phyloP scores from a whole-genome alignment of 2,797 vertebrate genomes.

The Geotrypetes seraphini region DNA sequence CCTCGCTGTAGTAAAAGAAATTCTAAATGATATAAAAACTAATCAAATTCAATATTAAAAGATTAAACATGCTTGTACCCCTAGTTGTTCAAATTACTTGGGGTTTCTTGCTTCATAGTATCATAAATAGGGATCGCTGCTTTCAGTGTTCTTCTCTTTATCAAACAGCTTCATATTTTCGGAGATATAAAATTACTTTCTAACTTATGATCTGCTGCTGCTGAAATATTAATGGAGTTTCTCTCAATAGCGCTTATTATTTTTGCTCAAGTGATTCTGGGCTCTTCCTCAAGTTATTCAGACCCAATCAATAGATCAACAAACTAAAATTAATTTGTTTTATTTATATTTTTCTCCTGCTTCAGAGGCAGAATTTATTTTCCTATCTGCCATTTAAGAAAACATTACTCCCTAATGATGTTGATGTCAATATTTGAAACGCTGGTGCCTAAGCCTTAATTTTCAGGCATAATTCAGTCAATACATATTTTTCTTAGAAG shows the following conservation, averaged over 20 bases:
- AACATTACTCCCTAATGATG: slow-evolving; percentile 1
- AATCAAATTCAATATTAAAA: too few relatives aligned
- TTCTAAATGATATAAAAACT: too few relatives aligned
- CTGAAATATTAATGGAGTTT: neutral
- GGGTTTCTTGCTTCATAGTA: too few relatives aligned
- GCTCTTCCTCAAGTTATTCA: slow-evolving; percentile 12
- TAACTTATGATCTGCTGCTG: neutral
- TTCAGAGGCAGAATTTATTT: slow-evolving; percentile 14
- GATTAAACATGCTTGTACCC: too few relatives aligned
- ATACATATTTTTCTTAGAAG: neutral
- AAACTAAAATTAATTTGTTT: neutral
- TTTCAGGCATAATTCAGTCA: neutral
- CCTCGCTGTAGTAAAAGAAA: too few relatives aligned
- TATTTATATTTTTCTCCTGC: slow-evolving; percentile 4
- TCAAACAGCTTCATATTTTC: neutral
- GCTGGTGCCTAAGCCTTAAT: neutral
- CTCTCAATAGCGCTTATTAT: neutral
- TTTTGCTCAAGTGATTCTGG: slow-evolving; percentile 12
- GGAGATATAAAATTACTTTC: neutral
- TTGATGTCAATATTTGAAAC: slow-evolving; percentile 10
- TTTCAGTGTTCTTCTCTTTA: too few relatives aligned
- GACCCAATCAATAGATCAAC: slow-evolving; percentile 11
- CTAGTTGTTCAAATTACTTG: too few relatives aligned
- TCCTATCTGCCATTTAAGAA: slow-evolving; percentile 5
- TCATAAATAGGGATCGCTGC: too few relatives aligned